phyloP scores from a whole-genome alignment of 2,797 vertebrate species.

The Mormyrops boulengeri region DNA sequence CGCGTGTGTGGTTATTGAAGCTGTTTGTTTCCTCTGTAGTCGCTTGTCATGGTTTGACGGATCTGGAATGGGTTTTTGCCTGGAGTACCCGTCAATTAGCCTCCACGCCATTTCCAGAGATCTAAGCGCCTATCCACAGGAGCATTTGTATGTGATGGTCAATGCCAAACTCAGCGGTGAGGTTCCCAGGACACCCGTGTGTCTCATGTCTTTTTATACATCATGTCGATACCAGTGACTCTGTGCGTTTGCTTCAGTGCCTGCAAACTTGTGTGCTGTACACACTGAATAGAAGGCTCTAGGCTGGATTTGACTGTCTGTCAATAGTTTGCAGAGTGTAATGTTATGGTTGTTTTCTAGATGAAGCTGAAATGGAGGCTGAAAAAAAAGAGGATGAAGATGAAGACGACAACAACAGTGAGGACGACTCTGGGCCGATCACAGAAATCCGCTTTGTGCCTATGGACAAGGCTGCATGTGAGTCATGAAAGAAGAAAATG shows the following conservation, averaged over 20 bases:
- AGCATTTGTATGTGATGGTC: conserved; percentile 95
- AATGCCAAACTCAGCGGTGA: conserved; percentile 79
- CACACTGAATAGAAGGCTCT: background rate
- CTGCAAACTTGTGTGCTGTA: background rate
- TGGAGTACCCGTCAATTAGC: conserved; percentile 89
- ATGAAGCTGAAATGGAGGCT: conserved; percentile 47
- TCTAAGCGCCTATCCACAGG: conserved; percentile 72
- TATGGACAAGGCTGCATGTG: conserved; percentile 77
- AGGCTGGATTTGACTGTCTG: background rate
- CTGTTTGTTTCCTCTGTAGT: conserved; percentile 46
- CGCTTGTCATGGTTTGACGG: conserved; percentile 84
- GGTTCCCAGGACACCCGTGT: background rate
- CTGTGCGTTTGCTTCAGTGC: background rate
- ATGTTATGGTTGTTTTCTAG: conserved; percentile 2
- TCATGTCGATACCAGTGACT: background rate
- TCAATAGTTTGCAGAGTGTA: background rate
- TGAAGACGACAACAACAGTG: conserved; percentile 54
- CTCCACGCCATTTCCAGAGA: conserved; percentile 91
- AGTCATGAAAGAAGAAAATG: conserved; percentile 37
- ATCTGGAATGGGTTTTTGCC: conserved; percentile 79
- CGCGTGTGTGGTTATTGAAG: background rate
- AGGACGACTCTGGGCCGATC: conserved; percentile 68
- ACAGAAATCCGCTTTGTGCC: conserved; percentile 94
- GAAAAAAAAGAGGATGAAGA: conserved; percentile 62
- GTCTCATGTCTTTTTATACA: background rate